Base-by-base conservation (phyloP, 2,797 vertebrate species). In the Parauchenoglanis punctatus region DNA sequence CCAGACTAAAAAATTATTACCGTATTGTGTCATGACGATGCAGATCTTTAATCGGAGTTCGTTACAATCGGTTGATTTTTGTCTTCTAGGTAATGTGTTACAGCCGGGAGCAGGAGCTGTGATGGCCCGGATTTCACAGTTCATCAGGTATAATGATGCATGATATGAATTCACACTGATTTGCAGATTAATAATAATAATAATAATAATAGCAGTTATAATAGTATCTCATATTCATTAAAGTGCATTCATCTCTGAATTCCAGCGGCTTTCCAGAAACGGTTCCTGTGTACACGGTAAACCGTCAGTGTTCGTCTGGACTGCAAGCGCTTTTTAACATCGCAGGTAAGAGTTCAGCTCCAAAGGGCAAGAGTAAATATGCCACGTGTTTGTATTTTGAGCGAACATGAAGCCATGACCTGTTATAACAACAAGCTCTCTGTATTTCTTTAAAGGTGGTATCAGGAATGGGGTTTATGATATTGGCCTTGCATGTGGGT, bases 401-500 rank as follows among this genome's bases (percentile, higher is more conserved):
- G 25, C 1, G 2, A 44, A 70, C 28, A 54, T 44, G 15, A 15
- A 23, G 52, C 11, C 44, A 46, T 15, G 44, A 31, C n/a, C 52
- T 59, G 54, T 20, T 56, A 80, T 23, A 61, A 80, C 4, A 3
- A 80, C 10, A 35, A 58, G 5, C 18, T 59, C 40, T 83, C 6
- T 75, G 18, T 35, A 15, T 88, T 2, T 0, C 18, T 46, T 73
- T 95, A 72, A 95, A 99, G 98, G 98, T 95, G 96, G 97, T 91
- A 98, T 99, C 95, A 94, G 95, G 93, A 98, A 95, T 90, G 96
- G 97, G 75, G 95, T 94, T 0, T 97, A 96, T 88, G 96, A 99
- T 92, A 94, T 99, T 89, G 98, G 98, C 89, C 95, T 99, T 91
- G 98, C 98, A 17, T 99, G 98, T 90, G 98, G 98, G 98, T 99